phyloP scores from a whole-genome alignment of 2,888 invertebrate genomes.

The Tipula unca region DNA sequence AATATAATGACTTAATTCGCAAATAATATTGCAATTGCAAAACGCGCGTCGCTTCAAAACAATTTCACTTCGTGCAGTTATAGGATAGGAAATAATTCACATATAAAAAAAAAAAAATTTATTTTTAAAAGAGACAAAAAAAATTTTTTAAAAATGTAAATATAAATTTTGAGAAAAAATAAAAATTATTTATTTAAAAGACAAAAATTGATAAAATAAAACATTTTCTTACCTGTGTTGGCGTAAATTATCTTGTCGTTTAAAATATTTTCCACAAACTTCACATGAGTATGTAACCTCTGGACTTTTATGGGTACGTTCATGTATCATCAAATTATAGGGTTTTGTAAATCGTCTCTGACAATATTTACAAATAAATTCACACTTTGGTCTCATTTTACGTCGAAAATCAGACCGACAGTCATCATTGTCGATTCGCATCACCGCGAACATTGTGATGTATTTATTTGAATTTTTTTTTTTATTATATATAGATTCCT shows the following conservation, averaged over 20 bases:
- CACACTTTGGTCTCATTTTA: conserved; percentile 89
- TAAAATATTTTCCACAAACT: conserved; percentile 95
- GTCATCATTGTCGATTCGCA: conserved; percentile 82
- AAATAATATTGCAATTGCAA: neutral
- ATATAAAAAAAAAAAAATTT: neutral
- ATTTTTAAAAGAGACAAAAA: neutral
- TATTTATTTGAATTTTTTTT: conserved; percentile 1
- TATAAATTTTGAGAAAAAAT: neutral
- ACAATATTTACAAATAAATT: conserved; percentile 98
- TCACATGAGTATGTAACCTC: conserved; percentile 96
- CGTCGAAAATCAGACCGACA: conserved; percentile 77
- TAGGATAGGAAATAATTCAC: neutral
- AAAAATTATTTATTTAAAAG: neutral
- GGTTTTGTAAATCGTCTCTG: conserved; percentile 96
- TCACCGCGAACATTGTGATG: conserved; percentile 77
- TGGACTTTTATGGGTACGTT: conserved; percentile 93
- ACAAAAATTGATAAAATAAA: neutral
- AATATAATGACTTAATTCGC: neutral
- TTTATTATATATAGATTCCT: conserved; percentile 14
- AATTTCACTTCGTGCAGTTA: neutral
- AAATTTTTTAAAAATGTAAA: neutral
- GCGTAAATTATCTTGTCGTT: conserved; percentile 92
- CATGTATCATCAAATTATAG: conserved; percentile 98
- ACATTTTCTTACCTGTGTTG: conserved; percentile 71
- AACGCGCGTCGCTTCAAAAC: neutral